Evolutionary conservation across 2,113 vertebrate genomes (phyloP), one percentile per base, ranked within the genome.

Genomic region (Ictalurus furcatus): DNA sequence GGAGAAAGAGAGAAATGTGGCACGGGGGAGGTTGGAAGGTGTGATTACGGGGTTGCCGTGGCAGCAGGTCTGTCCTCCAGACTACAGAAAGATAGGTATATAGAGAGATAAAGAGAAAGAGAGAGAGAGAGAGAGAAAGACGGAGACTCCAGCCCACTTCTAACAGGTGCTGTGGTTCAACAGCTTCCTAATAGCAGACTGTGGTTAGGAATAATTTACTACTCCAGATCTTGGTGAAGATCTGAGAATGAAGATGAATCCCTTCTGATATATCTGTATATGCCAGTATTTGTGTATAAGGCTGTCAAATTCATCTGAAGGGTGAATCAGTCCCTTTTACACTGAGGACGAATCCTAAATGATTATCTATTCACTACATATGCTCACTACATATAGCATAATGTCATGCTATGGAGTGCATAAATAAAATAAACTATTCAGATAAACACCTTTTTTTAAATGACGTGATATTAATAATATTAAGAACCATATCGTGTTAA

Each of bases 31-130:
- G 84, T 85, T 85, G 34, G 73, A 89, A 85, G 83, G 83, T 89
- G 65, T 83, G 87, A 83, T 88, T 71, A 88, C 73, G 63, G 65
- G 63, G 87, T 88, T 88, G 87, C 79, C 87, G 65, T 83, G 87
- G 79, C 52, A 88, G 87, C 87, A 73, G 58, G 48, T 40, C 79
- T 82, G 79, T 71, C 52, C 59, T 25, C 74, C 52, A 59, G 17
- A 71, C 61, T 37, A 54, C 59, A 65, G 58, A 67, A 0, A 71
- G 48, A 52, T 2, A 56, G 19, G 21, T 7, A 58, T 13, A 37
- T 8, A 30, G 9, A 19, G 2, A 58, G 14, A 11, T 14, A 21
- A 1, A 80, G 28, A 87, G 28, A 87, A 28, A 30, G 21, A 87
- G 0, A 28, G 59, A 28, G n/a, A 30, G 73, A 23, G 30, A 71